Conservation (phyloP, 2,113 vertebrate species). For the Centrocercus urophasianus region DNA sequence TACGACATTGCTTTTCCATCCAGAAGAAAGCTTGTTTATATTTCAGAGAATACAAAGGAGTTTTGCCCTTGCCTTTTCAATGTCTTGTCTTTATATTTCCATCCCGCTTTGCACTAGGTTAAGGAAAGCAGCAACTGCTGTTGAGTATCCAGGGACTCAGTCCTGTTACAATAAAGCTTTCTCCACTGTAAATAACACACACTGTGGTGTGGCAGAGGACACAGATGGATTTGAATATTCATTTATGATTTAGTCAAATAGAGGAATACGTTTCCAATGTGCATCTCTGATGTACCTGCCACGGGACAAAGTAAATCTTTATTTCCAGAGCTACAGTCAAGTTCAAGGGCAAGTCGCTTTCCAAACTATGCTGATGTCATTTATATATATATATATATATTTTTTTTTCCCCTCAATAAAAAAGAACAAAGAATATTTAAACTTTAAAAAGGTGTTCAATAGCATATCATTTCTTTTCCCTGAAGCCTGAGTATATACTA, state of each 20-base stretch:
- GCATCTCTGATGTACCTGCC: background rate
- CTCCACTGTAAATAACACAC: background rate
- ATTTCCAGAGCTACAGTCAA: background rate
- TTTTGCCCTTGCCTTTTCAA: background rate
- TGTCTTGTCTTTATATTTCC: background rate
- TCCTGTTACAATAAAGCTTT: background rate
- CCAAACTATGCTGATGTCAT: background rate
- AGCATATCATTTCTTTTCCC: background rate
- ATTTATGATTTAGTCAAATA: background rate
- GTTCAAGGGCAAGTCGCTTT: background rate
- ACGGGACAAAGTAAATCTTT: background rate
- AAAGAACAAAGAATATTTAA: background rate
- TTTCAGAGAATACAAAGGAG: background rate
- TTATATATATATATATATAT: background rate
- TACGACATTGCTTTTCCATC: background rate
- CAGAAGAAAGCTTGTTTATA: background rate
- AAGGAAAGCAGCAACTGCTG: background rate
- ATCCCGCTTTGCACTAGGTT: background rate
- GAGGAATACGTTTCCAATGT: background rate
- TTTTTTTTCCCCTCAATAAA: background rate
- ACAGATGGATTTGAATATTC: background rate
- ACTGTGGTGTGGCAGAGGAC: background rate
- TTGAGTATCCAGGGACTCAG: background rate
- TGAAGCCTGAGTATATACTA: background rate
- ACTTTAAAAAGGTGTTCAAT: background rate